Base-by-base conservation (phyloP, 2,797 vertebrate genomes). In the Urosaurus nigricauda region DNA sequence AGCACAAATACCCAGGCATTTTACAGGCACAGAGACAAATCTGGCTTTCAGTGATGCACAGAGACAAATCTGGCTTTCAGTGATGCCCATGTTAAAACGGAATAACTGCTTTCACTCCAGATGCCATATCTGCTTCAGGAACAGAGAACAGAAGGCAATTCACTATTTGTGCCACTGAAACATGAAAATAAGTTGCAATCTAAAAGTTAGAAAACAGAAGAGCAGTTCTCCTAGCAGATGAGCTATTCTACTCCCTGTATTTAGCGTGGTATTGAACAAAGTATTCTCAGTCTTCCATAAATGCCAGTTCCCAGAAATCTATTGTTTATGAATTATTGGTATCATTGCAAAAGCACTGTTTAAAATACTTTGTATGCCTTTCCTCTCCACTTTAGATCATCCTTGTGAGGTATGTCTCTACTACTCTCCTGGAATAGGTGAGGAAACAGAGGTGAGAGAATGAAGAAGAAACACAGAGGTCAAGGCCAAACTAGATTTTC, bases 81-180 rank as follows among this genome's bases (percentile, higher is more conserved):
- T 73, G 65, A 51, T 82, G 77, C 88, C 37, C n/a, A 14, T 13
- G 4, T n/a, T 90, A 91, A 90, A 68, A 19, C 29, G 91, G 51
- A 91, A 84, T 5, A 91, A 43, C 17, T 68, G 65, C 89, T 91
- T 58, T 63, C 40, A 60, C 47, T 56, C 17, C 63, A 83, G 43
- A 83, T 35, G 7, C 32, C 2, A 16, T 79, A 47, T 92, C 78
- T 71, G 71, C 60, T 87, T 43, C 71, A 80, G 89, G 53, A 88
- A 68, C 83, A 78, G 79, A 51, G n/a, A 86, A 58, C 0, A 71
- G 84, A 90, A 79, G 89, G 58, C 65, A 68, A 24, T 86, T 43
- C 0, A 1, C 4, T 26, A 14, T 37, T 71, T 4, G 47, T 9
- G 58, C 71, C 87, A 2, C 1, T 0, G 6, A 87, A 79, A 79